Percentiles rank a stretch among this genome's conserved stretches.
These are phyloP conservation scores for Drosophila watanabei DNA, from an alignment of 1,140 invertebrate species.

Conservation along the genomic window DNA sequence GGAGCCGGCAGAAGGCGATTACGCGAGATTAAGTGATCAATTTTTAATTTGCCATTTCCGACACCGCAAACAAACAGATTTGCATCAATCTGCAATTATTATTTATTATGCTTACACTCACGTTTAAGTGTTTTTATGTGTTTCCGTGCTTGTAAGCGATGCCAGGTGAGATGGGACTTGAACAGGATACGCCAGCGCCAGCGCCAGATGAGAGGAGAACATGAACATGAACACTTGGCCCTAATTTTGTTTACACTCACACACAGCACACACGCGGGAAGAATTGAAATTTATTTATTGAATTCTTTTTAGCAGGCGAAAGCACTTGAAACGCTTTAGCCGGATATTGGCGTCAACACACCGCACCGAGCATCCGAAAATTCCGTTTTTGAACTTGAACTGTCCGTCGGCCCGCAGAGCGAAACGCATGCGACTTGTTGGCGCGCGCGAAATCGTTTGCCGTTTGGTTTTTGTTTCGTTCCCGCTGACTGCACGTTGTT, in stretches of 20 bases:
- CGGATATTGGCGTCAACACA: constrained; percentile 74
- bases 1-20: constrained; percentile 10
- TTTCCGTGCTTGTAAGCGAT: constrained; percentile 46
- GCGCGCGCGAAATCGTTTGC: constrained; percentile 70
- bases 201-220: constrained; percentile 28
- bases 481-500: constrained; percentile 36
- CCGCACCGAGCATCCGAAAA: constrained; percentile 43
- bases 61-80: constrained; percentile 63
- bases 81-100: constrained; percentile 59
- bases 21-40: constrained; percentile 51
- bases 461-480: constrained; percentile 18
- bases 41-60: constrained; percentile 58
- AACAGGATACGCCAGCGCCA: constrained; percentile 51
- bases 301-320: constrained; percentile 42
- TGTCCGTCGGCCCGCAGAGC: constrained; percentile 44
- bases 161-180: constrained; percentile 12
- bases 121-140: constrained; percentile 43
- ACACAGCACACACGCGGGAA: constrained; percentile 19
- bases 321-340: constrained; percentile 45
- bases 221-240: constrained; percentile 46
- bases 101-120: constrained; percentile 70
- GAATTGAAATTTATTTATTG: constrained; percentile 41
- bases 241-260: constrained; percentile 62
- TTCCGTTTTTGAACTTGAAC: constrained; percentile 51
- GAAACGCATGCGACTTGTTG: constrained; percentile 78